A percentile compares a stretch with the other conserved stretches of the same genome.
Conservation (phyloP, 2,888 invertebrate genomes). For the Timandra comae region DNA sequence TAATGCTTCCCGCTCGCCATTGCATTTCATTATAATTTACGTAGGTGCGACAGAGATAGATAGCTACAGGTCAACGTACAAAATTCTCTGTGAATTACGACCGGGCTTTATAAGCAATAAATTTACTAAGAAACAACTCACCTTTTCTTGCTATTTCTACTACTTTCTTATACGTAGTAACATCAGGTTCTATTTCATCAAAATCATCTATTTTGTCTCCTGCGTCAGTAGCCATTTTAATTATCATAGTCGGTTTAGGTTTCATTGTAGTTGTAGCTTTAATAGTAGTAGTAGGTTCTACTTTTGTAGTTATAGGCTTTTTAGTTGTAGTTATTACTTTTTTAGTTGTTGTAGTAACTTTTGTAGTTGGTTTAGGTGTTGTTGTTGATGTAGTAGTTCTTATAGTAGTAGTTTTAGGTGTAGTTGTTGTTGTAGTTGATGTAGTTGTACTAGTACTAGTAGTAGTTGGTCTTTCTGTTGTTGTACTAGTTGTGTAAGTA, state of each 20-base stretch:
- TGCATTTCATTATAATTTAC: no score
- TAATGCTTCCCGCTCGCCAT: no score
- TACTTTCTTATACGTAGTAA: not conserved
- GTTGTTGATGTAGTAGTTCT: constrained; percentile 14
- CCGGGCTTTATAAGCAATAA: no score
- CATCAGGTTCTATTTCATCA: no score
- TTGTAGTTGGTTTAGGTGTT: constrained; percentile 18
- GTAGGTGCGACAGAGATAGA: no score
- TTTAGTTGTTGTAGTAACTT: constrained; percentile 9
- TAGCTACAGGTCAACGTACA: no score
- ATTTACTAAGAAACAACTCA: no score
- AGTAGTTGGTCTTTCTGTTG: constrained; percentile 19
- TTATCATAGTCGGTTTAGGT: constrained; percentile 5
- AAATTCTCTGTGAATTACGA: no score
- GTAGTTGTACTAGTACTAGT: constrained; percentile 19
- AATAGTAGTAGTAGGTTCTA: constrained; percentile 5
- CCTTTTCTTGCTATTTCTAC: not conserved
- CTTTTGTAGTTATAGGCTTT: constrained; percentile 12
- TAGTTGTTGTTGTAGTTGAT: constrained; percentile 12
- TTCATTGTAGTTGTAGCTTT: constrained; percentile 7
- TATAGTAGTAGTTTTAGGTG: constrained; percentile 12
- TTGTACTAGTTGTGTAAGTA: constrained; percentile 11
- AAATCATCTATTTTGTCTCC: no score
- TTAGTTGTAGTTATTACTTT: constrained; percentile 7
- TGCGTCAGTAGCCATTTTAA: not conserved